Base-by-base conservation (phyloP, 2,113 vertebrate species). In the Nycticorax nycticorax region DNA sequence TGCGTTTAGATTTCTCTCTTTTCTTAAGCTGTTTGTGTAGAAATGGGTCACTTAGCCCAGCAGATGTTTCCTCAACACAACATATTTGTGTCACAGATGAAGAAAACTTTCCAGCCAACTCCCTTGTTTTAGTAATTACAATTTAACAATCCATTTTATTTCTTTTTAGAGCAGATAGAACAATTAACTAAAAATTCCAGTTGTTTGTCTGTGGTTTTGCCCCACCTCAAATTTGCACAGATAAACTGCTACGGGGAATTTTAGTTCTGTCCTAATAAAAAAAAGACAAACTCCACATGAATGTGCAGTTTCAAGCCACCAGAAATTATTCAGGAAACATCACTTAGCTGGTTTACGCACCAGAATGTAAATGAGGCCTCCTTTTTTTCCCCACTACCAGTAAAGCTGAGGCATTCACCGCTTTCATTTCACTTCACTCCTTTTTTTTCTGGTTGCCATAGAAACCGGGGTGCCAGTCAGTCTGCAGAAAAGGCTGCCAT, bases 341-440 rank as follows among this genome's bases (percentile, higher is more conserved):
- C 96, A 71, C 67, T 96, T 93, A 79, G 91, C 41, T 89, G 93
- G 59, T 94, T 97, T 94, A 93, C 77, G 53, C 92, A 93, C 80
- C 52, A 93, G 96, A 93, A 97, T 97, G 96, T 67, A 97, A 97
- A 97, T 97, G 73, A 97, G 85, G 52, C 48, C 92, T 84, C 72
- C 52, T 92, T 94, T 95, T 92, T 83, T 11, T 7, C 41, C 47
- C 43, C 71, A 82, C 60, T 93, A 72, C 92, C 73, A 95, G 76
- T 57, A 90, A 95, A 96, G 95, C 94, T 74, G 53, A 94, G 47
- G 83, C 95, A 94, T 96, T 97, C 96, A 95, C 50, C 0, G 28
- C 89, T 96, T 97, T 94, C 87, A 97, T 93, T 96, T 77, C 83
- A 48, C 88, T 53, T 66, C 48, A 43, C 48, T 93, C 67, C 26